Percentiles rank a stretch among this genome's conserved stretches.
These are phyloP conservation scores for Cybosia mesomella DNA, from an alignment of 2,888 invertebrate species.

Conservation along the genomic window DNA sequence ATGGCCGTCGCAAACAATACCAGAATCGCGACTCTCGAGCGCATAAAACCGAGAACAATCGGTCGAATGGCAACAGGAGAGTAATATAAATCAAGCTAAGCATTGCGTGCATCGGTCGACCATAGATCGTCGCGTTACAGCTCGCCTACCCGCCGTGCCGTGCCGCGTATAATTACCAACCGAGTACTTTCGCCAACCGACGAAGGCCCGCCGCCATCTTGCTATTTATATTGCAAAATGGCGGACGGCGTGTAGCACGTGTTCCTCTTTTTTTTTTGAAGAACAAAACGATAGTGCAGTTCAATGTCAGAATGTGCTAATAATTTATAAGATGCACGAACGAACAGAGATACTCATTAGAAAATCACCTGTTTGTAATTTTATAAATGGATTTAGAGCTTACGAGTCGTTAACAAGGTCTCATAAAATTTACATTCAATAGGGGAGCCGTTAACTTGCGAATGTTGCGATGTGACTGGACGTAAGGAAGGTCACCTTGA, in stretches of 20 bases:
- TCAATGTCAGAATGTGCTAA: slow-evolving; percentile 48
- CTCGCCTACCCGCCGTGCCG: slow-evolving; percentile 71
- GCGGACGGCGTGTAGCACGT: slow-evolving; percentile 77
- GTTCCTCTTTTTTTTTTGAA: slow-evolving; percentile 77
- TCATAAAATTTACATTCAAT: slow-evolving; percentile 82
- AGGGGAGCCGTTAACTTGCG: slow-evolving; percentile 73
- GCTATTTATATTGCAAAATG: slow-evolving; percentile 86
- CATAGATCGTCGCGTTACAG: slow-evolving; percentile 82
- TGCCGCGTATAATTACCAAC: slow-evolving; percentile 82
- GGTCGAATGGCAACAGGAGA: slow-evolving; percentile 81
- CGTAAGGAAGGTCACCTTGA: slow-evolving; percentile 82
- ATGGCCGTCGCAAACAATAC: slow-evolving; percentile 81
- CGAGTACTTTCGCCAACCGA: slow-evolving; percentile 84
- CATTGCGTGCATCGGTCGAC: slow-evolving; percentile 81
- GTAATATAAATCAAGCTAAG: slow-evolving; percentile 84
- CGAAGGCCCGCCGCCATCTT: slow-evolving; percentile 80
- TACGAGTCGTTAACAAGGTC: slow-evolving; percentile 64
- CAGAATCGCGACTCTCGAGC: slow-evolving; percentile 72
- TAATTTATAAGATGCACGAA: slow-evolving; percentile 41
- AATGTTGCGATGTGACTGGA: slow-evolving; percentile 73
- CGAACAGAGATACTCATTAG: slow-evolving; percentile 25
- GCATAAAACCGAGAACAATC: slow-evolving; percentile 82
- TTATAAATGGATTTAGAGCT: slow-evolving; percentile 57
- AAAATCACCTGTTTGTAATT: slow-evolving; percentile 37
- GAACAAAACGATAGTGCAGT: slow-evolving; percentile 59